Evolutionary conservation across 2,888 invertebrate species (phyloP), one percentile per base, ranked within the genome.

Genomic region (Panorpa germanica): DNA sequence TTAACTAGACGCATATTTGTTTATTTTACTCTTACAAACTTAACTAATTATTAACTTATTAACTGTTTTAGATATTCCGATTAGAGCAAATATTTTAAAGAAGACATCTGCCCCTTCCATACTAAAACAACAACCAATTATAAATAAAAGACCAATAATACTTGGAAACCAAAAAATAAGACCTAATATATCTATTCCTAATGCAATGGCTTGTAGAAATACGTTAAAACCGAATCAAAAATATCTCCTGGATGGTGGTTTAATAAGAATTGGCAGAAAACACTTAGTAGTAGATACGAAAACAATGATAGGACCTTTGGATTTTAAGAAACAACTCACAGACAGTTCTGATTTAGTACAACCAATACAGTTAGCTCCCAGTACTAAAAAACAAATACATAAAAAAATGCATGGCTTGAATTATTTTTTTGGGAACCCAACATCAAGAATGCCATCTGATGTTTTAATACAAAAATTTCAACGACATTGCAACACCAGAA

Each of bases 251-350:
- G 34, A 31, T 3, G 21, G 32, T 13, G 16, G 19, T 31, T 26
- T 29, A 7, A 25, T 33, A 11, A 22, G 26, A 22, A 14, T 31
- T 10, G 31, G 25, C 12, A 33, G 21, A 16, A 32, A 32, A 16
- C 18, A 23, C 6, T 13, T 34, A 28, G 35, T 33, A 18, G 29
- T 40, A 7, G 39, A 40, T 25, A 23, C 25, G 11, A 20, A 33
- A 22, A 37, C 25, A 4, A 25, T 23, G 11, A 37, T 40, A 5
- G 25, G 31, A 21, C 29, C 34, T 3, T 23, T 22, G 7, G 21
- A 31, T 18, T 37, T 38, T 29, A 38, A 38, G 32, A 7, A 25
- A 12, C 38, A 40, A 29, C 24, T 40, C 5, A 23, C 5, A n/a
- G n/a, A 32, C 10, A 33, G 34, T 4, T 13, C 24, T 6, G 38